These are phyloP conservation scores for Eucidaris tribuloides DNA, from an alignment of 35 echinoderm and acorn worm species.

Conservation along the genomic window DNA sequence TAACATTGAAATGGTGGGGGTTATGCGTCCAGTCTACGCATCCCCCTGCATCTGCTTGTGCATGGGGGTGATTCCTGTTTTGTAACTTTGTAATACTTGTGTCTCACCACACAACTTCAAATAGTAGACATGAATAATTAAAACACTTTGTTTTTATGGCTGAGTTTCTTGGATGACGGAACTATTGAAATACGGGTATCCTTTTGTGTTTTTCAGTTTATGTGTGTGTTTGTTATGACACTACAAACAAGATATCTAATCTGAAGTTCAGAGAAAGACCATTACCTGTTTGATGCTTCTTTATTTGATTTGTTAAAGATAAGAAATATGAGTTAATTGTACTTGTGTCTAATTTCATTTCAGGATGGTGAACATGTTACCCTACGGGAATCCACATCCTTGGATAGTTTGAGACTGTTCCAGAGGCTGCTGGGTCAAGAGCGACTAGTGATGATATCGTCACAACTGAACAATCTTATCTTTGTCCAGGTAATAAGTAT, in stretches of 20 bases:
- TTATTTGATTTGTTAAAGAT: neutral
- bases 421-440: slow-evolving; percentile 60
- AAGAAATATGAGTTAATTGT: neutral
- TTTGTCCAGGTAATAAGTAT: neutral
- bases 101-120: too few relatives aligned
- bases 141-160: too few relatives aligned
- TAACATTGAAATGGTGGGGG: too few relatives aligned
- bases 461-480: slow-evolving; percentile 30
- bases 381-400: slow-evolving; percentile 1
- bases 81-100: too few relatives aligned
- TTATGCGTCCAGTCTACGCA: too few relatives aligned
- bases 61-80: too few relatives aligned
- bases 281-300: neutral
- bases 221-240: neutral
- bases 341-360: neutral
- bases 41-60: too few relatives aligned
- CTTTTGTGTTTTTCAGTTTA: too few relatives aligned
- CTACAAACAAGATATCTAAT: neutral
- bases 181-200: too few relatives aligned
- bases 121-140: too few relatives aligned
- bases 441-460: slow-evolving; percentile 47
- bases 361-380: slow-evolving; percentile 73
- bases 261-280: neutral
- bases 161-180: too few relatives aligned
- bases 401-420: slow-evolving; percentile 23